Evolutionary conservation across 1,140 invertebrate species (phyloP), one percentile per base, ranked within the genome.

Genomic region (Diprion similis): DNA sequence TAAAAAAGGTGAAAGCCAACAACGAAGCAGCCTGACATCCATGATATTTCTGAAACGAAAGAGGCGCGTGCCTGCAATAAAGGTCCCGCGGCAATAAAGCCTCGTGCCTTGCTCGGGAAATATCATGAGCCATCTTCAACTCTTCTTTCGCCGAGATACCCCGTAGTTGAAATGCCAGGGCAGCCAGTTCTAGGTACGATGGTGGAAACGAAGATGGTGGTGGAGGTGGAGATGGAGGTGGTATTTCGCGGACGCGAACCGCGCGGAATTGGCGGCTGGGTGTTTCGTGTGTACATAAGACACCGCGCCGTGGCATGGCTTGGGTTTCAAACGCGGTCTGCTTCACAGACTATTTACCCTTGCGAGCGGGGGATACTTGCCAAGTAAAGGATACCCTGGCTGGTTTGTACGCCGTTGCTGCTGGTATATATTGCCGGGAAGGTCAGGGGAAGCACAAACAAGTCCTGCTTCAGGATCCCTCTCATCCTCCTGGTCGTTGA

Each of bases 121-220:
- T 37, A 37, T 37, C 24, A 37, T 37, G 24, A 37, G 24, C 24
- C 24, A 37, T 37, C 24, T 37, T 37, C 24, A 37, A 6, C 1
- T 37, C 24, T 37, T 37, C 24, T 37, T 37, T 37, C 24, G 24
- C 24, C 24, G 24, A 37, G 6, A 37, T 37, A 37, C 24, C 24
- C 24, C 24, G 6, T 37, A 37, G 24, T 37, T 37, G 24, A 37
- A 37, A 37, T 37, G 24, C 24, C 1, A 37, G 24, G 24, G 24
- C 24, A 37, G 6, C 24, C 24, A 37, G 24, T 4, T n/a, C n/a
- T n/a, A n/a, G n/a, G 71, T 15, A 72, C 59, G 66, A 47, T 48
- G 72, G 72, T 66, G 17, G 72, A 37, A 67, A 37, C 72, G 9
- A 15, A 65, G n/a, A 65, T 17, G 24, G 71, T 65, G 66, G 46